These are phyloP conservation scores for Spodoptera frugiperda DNA, from an alignment of 1,140 invertebrate genomes.

Conservation along the genomic window DNA sequence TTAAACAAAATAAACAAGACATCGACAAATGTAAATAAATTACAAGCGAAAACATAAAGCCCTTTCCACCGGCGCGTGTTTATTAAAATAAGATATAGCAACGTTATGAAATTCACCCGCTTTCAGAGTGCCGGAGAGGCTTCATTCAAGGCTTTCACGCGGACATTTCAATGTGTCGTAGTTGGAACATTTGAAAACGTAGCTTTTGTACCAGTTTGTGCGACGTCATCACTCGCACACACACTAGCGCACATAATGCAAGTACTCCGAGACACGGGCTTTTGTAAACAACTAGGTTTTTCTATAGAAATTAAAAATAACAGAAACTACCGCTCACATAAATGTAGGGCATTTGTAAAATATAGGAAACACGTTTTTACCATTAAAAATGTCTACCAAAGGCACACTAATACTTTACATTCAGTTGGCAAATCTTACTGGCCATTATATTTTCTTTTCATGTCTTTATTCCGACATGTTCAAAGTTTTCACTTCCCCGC, in stretches of 20 bases:
- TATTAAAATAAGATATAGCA: slow-evolving; percentile 19
- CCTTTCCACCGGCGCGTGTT: slow-evolving; percentile 9
- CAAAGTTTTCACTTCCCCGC: slow-evolving; percentile 20
- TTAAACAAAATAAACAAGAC: too few species aligned
- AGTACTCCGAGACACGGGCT: not conserved
- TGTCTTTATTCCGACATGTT: slow-evolving; percentile 21
- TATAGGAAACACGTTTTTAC: not conserved
- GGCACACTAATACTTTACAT: not conserved
- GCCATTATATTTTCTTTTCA: slow-evolving; percentile 26
- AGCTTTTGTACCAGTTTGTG: slow-evolving; percentile 4
- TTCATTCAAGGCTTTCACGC: slow-evolving; percentile 19
- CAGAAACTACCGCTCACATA: too few species aligned
- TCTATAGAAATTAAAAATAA: too few species aligned
- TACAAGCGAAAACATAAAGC: not conserved
- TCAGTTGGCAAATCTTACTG: not conserved
- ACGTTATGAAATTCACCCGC: slow-evolving; percentile 35
- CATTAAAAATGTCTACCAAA: not conserved
- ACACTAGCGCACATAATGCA: not conserved
- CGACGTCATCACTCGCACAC: not conserved
- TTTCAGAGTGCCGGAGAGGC: slow-evolving; percentile 9
- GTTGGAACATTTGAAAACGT: not conserved
- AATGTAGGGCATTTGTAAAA: too few species aligned
- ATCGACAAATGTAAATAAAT: slow-evolving; percentile 4
- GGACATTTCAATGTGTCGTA: slow-evolving; percentile 23
- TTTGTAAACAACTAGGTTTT: not conserved